Base-by-base conservation (phyloP, 2,888 invertebrate species). In the Drosophila anceps region DNA sequence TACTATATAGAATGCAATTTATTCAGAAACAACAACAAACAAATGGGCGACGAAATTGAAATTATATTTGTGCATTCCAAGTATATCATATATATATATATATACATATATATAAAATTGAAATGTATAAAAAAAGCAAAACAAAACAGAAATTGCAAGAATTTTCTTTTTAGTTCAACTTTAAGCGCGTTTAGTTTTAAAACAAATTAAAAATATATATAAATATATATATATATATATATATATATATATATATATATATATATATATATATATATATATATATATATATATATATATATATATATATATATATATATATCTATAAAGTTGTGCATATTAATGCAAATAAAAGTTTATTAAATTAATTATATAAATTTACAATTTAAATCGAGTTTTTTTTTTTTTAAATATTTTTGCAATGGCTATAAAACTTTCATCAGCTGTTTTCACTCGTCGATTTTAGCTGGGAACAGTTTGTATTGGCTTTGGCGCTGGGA, bases 41-140 rank as follows among this genome's bases (percentile, higher is more conserved):
- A 41, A 20, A 41, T 24, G 63, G 68, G 72, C 69, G 66, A 63
- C 64, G 84, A 83, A 73, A 73, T 62, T 79, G 84, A 83, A 73
- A 73, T 62, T 79, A 73, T 77, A 76, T 81, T 77, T 86, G 76
- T 80, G 88, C 88, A 88, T 88, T 88, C 88, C 88, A 88, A 76
- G 81, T 88, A 88, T 88, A 86, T 82, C 59, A 82, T 81, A 87
- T 79, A 85, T 76, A 58, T 72, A 68, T 6, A 48, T 29, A 44
- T n/a, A 24, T 24, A 24, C 24, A 24, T 64, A 69, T 33, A 50
- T 53, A 53, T 43, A 27, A 29, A 44, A 58, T 54, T 33, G 13
- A 54, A 63, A 54, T 54, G 33, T 51, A 58, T 58, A 24, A 33
- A 43, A 29, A 24, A 51, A 33, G n/a, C 24, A 53, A 66, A 63